phyloP scores from a whole-genome alignment of 2,797 vertebrate genomes.

The Ficedula albicollis region DNA sequence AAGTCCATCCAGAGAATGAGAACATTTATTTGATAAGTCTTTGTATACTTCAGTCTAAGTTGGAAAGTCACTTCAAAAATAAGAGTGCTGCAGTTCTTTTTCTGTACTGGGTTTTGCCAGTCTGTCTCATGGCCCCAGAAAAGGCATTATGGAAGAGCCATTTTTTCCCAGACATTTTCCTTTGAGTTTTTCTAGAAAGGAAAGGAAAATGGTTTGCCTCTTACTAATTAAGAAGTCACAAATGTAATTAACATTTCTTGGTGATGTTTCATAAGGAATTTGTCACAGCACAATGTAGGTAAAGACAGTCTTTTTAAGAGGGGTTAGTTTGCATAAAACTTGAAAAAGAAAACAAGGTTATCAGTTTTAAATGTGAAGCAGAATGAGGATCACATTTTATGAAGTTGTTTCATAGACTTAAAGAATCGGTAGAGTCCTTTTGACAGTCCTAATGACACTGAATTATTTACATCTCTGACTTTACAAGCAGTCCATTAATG shows the following conservation, averaged over 20 bases:
- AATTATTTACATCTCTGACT: background rate
- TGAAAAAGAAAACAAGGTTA: background rate
- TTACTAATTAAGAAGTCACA: background rate
- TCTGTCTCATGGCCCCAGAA: background rate
- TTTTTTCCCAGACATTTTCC: background rate
- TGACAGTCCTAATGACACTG: background rate
- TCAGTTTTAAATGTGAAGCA: background rate
- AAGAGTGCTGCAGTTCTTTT: background rate
- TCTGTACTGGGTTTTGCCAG: background rate
- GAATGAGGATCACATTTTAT: background rate
- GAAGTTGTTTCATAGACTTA: background rate
- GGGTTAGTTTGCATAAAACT: background rate
- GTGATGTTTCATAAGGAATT: background rate
- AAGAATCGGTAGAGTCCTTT: background rate
- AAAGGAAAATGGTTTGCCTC: background rate
- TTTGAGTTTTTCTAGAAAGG: background rate
- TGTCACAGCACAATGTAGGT: background rate
- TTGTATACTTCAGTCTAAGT: background rate
- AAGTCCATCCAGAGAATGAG: background rate
- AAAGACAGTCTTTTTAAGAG: background rate
- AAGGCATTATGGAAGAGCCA: background rate
- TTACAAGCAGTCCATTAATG: background rate
- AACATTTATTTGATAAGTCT: background rate
- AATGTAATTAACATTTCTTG: background rate
- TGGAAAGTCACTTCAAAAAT: background rate